Conservation (phyloP, 92 coral and sea anemone genomes). For the Anthopleura xanthogrammica region DNA sequence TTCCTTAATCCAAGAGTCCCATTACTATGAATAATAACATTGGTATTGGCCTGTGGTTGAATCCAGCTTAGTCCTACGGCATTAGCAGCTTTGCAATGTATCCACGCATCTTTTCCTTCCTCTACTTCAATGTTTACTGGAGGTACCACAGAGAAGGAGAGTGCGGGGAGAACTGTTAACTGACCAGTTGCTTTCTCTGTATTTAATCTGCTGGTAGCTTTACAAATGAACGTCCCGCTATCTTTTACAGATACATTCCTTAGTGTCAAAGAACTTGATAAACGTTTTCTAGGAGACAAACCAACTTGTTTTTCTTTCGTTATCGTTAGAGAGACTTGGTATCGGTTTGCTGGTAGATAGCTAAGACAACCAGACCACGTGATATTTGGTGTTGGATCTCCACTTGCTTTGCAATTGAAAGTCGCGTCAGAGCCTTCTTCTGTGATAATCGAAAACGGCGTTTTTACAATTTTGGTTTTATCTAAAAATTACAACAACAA, state of each 20-base stretch:
- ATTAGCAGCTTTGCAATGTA: conserved; percentile 15
- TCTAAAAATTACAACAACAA: background rate
- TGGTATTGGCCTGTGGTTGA: background rate
- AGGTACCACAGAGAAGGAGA: background rate
- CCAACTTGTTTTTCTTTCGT: background rate
- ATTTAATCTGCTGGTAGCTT: conserved; percentile 1
- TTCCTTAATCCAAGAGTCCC: conserved; percentile 22
- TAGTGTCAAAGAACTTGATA: conserved; percentile 11
- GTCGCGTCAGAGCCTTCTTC: conserved; percentile 12
- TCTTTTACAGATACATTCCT: background rate
- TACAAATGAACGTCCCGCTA: conserved; percentile 19
- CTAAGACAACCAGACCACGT: conserved; percentile 26
- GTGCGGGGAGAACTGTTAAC: background rate
- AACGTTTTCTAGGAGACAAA: background rate
- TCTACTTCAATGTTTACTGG: background rate
- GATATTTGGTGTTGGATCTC: conserved; percentile 25
- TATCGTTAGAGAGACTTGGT: background rate
- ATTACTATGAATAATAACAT: background rate
- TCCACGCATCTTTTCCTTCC: background rate
- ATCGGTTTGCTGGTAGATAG: conserved; percentile 3
- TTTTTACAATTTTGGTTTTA: background rate
- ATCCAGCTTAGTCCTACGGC: conserved; percentile 1
- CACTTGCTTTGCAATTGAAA: conserved; percentile 24
- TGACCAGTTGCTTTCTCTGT: background rate
- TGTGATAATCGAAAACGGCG: background rate